Base-by-base conservation (phyloP, 2,888 invertebrate genomes). In the Bhutanitis thaidina region DNA sequence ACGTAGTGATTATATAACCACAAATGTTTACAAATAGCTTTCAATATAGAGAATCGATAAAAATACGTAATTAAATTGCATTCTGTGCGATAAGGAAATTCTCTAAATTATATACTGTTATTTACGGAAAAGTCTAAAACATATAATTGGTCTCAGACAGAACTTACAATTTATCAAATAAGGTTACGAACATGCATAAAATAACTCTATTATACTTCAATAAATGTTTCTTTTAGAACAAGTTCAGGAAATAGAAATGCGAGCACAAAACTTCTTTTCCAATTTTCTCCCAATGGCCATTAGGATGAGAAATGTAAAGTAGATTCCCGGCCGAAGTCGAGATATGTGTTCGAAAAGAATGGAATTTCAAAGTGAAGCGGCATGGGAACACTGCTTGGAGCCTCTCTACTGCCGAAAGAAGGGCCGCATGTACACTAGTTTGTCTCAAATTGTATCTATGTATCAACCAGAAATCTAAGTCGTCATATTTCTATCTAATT, bases 231-330 rank as follows among this genome's bases (percentile, higher is more conserved):
- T 43, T 34, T 34, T 34, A 16, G 48, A 57, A 54, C 41, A 43
- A 48, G 49, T 57, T 56, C 52, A 54, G 52, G 53, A 50, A 58
- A 59, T 77, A 74, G 74, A 73, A 80, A 81, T 66, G 71, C 65
- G 73, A 76, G n/a, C n/a, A 77, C 73, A 80, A 82, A 85, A 84
- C 81, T 87, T 86, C 83, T 77, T 83, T 85, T 87, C 88, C 86
- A 87, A 88, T 88, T 87, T 88, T 86, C 88, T 84, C 77, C 80
- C 80, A 82, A 86, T 88, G 83, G 87, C 88, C 85, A 88, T 89
- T 89, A 87, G 81, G 85, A 88, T 87, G 88, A 88, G 82, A 86
- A 89, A 88, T 87, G 87, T 84, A 87, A 86, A 87, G 81, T 87
- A 86, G 86, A 85, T 85, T 85, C 79, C 75, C 78, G 77, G 70